Evolutionary conservation across 2,888 invertebrate genomes (phyloP), one percentile per base, ranked within the genome.

Genomic region (Caenorhabditis zanzibari): DNA sequence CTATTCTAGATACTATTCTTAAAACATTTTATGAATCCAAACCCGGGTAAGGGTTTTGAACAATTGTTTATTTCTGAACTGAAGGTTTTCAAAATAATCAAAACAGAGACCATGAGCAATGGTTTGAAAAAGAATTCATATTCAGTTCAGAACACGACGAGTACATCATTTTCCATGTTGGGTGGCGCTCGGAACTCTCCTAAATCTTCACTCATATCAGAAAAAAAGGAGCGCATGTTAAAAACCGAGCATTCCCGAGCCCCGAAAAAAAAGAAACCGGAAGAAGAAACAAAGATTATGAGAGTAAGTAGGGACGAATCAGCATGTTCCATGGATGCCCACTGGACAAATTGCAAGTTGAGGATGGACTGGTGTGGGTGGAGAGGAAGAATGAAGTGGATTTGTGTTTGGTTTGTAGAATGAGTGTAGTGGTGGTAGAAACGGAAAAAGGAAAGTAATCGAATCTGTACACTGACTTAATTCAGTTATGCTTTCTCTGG

Each of bases 381-480:
- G 64, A 72, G 44, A 64, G 58, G 59, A 80, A 73, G 49, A 61
- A 69, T 75, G 75, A 61, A 69, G 74, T 64, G 68, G 61, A 75
- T 75, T 68, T 35, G 81, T 69, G 81, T 74, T 74, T 68, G 68
- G 81, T 74, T 74, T 68, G 68, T 74, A 44, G 59, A 68, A 68
- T 24, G 47, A 35, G 61, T 49, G 52, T 9, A 22, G 64, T 52
- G 14, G 24, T 28, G 41, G 47, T 44, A 49, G 80, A 59, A 19
- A n/a, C n/a, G 47, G n/a, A 47, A 19, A 80, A 54, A 59, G 28
- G 74, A 81, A 75, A 81, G 75, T 81, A 81, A 81, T 81, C 81
- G 44, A 81, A 81, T 81, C 81, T 74, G 81, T 75, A 81, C 81
- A 64, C 49, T 59, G 59, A 81, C 68, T 74, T 79, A 81, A 81